Conservation (phyloP, 2,797 vertebrate genomes). For the Megalops cyprinoides region DNA sequence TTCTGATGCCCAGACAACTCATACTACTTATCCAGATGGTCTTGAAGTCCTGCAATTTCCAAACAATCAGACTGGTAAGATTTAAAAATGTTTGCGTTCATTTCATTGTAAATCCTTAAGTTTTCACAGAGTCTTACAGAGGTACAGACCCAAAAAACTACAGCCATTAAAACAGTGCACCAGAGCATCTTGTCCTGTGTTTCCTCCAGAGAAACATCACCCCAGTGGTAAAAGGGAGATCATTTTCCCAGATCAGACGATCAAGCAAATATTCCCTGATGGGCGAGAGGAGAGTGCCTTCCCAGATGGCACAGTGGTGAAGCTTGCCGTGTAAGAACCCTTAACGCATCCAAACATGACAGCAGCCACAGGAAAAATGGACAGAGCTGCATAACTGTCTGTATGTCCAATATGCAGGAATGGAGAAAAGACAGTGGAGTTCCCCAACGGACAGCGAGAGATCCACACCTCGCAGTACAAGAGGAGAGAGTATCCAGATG, state of each 20-base stretch:
- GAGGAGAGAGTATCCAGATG: slow-evolving; percentile 70
- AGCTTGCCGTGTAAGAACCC: slow-evolving; percentile 66
- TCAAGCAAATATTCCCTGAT: slow-evolving; percentile 59
- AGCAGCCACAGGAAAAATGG: background rate
- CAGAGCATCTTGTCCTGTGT: slow-evolving; percentile 21
- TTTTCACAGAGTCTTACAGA: background rate
- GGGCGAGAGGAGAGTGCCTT: slow-evolving; percentile 72
- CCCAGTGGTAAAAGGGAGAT: slow-evolving; percentile 72
- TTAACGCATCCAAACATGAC: too few relatives aligned
- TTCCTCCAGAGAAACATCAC: slow-evolving; percentile 71
- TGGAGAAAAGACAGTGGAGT: slow-evolving; percentile 68
- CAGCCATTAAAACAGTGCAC: background rate
- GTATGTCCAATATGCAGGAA: slow-evolving; percentile 58
- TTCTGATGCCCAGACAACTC: slow-evolving; percentile 66
- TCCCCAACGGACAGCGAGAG: slow-evolving; percentile 73
- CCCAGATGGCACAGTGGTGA: slow-evolving; percentile 72
- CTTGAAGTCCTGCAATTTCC: slow-evolving; percentile 72
- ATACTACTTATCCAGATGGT: slow-evolving; percentile 66
- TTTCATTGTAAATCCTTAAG: background rate
- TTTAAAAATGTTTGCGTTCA: background rate
- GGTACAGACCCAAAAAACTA: background rate
- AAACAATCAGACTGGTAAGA: slow-evolving; percentile 77
- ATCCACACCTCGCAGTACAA: slow-evolving; percentile 69
- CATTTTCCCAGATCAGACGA: slow-evolving; percentile 73
- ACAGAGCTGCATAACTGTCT: background rate